Conservation (phyloP, 2,888 invertebrate species). For the Thelaira solivaga region DNA sequence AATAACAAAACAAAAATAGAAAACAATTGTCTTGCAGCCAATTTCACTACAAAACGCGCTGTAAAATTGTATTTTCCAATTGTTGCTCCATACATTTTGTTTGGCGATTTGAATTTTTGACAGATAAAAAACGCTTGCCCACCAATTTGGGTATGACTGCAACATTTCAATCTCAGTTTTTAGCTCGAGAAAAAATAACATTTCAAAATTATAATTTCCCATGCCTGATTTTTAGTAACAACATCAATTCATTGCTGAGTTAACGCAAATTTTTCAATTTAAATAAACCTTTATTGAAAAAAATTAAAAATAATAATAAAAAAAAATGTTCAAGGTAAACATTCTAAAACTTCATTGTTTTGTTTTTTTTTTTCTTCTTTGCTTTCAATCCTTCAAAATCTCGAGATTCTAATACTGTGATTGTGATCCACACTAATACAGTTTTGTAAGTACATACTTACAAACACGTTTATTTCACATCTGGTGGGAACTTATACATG, state of each 20-base stretch:
- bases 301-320: background rate
- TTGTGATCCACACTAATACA: background rate
- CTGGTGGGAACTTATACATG: slow-evolving; percentile 21
- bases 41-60: too few relatives aligned
- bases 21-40: too few relatives aligned
- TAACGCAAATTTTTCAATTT: slow-evolving; percentile 32
- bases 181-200: too few relatives aligned
- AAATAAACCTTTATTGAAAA: background rate
- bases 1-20: too few relatives aligned
- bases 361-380: background rate
- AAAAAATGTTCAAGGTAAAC: slow-evolving; percentile 47
- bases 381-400: background rate
- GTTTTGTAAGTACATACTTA: background rate
- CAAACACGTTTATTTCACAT: background rate
- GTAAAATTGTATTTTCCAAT: too few relatives aligned
- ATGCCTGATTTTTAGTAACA: background rate
- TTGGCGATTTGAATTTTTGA: too few relatives aligned
- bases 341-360: slow-evolving; percentile 25
- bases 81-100: too few relatives aligned
- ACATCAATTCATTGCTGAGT: slow-evolving; percentile 5
- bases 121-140: too few relatives aligned
- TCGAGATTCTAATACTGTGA: background rate
- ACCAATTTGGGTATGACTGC: too few relatives aligned
- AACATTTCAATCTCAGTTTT: too few relatives aligned
- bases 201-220: background rate